Percentiles rank a stretch among this genome's conserved stretches.
These are phyloP conservation scores for Piscicola geometra DNA, from an alignment of 2,888 invertebrate genomes.

Conservation along the genomic window DNA sequence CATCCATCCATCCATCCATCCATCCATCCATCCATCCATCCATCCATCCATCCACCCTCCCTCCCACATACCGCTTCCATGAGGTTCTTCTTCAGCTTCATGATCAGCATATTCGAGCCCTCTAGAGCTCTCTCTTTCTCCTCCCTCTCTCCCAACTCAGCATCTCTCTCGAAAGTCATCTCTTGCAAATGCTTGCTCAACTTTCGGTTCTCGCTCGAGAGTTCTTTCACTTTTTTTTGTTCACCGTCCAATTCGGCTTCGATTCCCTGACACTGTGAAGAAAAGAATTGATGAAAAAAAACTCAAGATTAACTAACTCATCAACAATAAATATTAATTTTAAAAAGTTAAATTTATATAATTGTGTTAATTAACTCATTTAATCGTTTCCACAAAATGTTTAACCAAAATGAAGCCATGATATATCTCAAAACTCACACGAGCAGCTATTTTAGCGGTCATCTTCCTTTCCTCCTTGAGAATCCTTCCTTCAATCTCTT, in stretches of 20 bases:
- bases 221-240: conserved; percentile 25
- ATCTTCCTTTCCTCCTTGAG: conserved; percentile 23
- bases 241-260: conserved; percentile 22
- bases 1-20: too few relatives aligned
- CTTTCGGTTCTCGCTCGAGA: conserved; percentile 1
- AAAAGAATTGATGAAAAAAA: too few relatives aligned
- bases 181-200: conserved; percentile 2
- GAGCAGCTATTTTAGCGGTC: conserved; percentile 1
- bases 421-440: too few relatives aligned
- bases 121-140: conserved; percentile 14
- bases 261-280: conserved; percentile 15
- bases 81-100: conserved; percentile 26
- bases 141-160: background rate
- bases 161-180: background rate
- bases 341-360: too few relatives aligned
- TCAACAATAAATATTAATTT: too few relatives aligned
- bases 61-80: conserved; percentile 19
- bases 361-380: too few relatives aligned
- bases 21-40: too few relatives aligned
- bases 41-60: background rate
- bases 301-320: too few relatives aligned
- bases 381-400: too few relatives aligned
- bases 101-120: background rate
- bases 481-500: conserved; percentile 27
- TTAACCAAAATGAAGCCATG: too few relatives aligned